Percentiles rank a stretch among this genome's conserved stretches.
phyloP scores from a whole-genome alignment of 2,888 invertebrate species.

The Meiosimyza decipiens region DNA sequence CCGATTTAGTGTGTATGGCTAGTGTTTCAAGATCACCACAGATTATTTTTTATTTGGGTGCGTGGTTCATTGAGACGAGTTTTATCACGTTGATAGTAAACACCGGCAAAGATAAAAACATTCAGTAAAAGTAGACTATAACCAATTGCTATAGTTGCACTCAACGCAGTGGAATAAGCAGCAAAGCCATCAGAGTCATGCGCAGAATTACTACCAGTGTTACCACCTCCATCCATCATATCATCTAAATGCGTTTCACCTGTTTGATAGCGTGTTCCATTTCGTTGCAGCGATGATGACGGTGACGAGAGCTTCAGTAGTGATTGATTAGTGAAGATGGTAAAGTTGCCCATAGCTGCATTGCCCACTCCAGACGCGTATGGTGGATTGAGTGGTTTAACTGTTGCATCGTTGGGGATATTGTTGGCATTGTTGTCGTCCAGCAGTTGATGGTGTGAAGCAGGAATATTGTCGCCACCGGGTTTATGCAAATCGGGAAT shows the following conservation, averaged over 20 bases:
- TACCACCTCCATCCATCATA: constrained; percentile 57
- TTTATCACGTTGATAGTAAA: constrained; percentile 92
- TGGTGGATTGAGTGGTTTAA: constrained; percentile 68
- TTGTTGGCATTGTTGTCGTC: constrained; percentile 74
- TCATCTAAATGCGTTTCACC: constrained; percentile 61
- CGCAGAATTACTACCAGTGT: constrained; percentile 68
- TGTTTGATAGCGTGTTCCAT: constrained; percentile 54
- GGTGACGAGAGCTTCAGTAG: constrained; percentile 65
- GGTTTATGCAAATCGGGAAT: constrained; percentile 92
- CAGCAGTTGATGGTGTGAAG: constrained; percentile 85
- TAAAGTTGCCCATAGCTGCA: constrained; percentile 63
- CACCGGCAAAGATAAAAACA: constrained; percentile 92
- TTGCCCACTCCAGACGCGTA: constrained; percentile 54
- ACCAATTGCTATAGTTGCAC: constrained; percentile 94
- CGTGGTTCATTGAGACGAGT: constrained; percentile 75
- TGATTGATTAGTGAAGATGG: constrained; percentile 66
- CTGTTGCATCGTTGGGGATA: constrained; percentile 68
- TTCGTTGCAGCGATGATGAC: constrained; percentile 62
- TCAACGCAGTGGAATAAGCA: constrained; percentile 89
- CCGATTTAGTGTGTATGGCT: constrained; percentile 71
- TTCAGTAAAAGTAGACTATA: constrained; percentile 92
- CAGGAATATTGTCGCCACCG: constrained; percentile 86
- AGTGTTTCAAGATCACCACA: constrained; percentile 83
- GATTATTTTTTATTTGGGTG: constrained; percentile 74
- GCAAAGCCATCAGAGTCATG: constrained; percentile 86